phyloP scores from a whole-genome alignment of 2,113 vertebrate species.

The Scomber colias region DNA sequence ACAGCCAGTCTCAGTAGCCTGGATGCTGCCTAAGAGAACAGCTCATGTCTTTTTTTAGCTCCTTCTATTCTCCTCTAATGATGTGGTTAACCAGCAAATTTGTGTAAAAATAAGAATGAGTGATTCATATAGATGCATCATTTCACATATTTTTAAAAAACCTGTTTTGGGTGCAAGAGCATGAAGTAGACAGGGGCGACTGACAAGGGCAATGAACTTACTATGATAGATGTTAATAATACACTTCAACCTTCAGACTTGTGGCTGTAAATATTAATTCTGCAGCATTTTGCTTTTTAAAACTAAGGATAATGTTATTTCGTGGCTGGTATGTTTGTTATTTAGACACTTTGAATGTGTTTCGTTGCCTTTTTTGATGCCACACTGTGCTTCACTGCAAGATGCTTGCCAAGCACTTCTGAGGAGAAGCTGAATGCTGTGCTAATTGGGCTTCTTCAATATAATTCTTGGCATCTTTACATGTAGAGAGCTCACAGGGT shows the following conservation, averaged over 20 bases:
- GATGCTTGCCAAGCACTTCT: not conserved
- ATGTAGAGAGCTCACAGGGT: constrained; percentile 48
- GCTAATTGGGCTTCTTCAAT: constrained; percentile 26
- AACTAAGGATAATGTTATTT: not conserved
- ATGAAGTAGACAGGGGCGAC: not conserved
- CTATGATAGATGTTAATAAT: too few species aligned
- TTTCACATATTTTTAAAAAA: not conserved
- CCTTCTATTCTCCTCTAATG: constrained; percentile 17
- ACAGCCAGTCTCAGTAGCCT: constrained; percentile 32
- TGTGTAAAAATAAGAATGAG: constrained; percentile 3
- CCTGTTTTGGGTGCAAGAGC: not conserved
- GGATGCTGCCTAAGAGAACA: constrained; percentile 22
- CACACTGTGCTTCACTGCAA: not conserved
- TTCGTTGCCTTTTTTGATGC: not conserved
- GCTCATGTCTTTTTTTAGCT: constrained; percentile 25
- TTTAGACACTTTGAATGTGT: not conserved
- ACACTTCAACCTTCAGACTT: too few species aligned
- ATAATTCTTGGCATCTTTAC: not conserved
- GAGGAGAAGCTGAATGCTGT: constrained; percentile 24
- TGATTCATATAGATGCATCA: constrained; percentile 7
- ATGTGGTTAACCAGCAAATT: constrained; percentile 35
- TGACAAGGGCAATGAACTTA: not conserved
- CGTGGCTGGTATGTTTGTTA: not conserved
- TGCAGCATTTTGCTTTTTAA: not conserved
- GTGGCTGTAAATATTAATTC: too few species aligned